Conservation (phyloP, 2,113 vertebrate genomes). For the Syngnathus floridae region DNA sequence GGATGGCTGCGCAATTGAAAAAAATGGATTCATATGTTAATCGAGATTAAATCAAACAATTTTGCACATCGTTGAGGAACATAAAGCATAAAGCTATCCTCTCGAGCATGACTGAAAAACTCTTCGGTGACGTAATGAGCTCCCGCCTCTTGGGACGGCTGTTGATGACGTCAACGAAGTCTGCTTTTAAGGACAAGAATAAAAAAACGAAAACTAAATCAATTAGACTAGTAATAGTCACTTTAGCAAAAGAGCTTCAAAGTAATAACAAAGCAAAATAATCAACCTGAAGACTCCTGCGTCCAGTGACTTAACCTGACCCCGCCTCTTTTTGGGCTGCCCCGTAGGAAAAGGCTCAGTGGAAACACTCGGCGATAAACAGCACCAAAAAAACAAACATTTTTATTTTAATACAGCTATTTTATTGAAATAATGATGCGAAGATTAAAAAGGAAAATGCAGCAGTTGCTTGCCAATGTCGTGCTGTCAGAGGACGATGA, state of each 20-base stretch:
- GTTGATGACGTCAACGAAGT: no score
- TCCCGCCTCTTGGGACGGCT: not conserved
- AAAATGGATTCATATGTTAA: not conserved
- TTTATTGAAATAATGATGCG: not conserved
- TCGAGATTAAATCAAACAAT: not conserved
- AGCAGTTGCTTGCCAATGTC: no score
- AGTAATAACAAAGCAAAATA: no score
- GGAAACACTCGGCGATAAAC: no score
- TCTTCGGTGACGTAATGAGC: not conserved
- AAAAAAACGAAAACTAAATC: no score
- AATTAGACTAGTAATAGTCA: no score
- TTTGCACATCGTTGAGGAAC: not conserved
- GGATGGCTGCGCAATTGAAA: not conserved
- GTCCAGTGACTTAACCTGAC: no score
- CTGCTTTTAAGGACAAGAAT: no score
- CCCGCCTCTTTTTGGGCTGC: not conserved
- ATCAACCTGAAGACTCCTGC: no score
- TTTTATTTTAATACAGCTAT: not conserved
- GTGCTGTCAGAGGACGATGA: not conserved
- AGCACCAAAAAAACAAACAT: no score
- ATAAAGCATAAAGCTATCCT: not conserved
- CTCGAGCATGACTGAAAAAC: not conserved
- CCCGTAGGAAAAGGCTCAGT: not conserved
- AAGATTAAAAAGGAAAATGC: no score
- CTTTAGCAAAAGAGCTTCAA: no score